Percentiles rank a stretch among this genome's conserved stretches.
phyloP scores from a whole-genome alignment of 2,113 vertebrate species.

The Lagopus muta region DNA sequence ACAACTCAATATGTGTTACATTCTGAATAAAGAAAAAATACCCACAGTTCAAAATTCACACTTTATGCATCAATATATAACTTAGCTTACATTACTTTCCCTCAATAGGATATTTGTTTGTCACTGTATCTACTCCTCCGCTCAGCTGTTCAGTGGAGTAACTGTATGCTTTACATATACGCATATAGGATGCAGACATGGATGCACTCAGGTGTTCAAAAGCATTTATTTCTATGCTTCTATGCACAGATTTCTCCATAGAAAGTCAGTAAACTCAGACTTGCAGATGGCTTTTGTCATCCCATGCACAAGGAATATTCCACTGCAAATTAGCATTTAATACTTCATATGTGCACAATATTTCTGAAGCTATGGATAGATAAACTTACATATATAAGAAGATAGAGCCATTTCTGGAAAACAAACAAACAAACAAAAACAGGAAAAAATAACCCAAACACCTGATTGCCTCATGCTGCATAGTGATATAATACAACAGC shows the following conservation, averaged over 20 bases:
- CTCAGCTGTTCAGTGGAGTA: neutral
- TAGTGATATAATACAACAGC: neutral
- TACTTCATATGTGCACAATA: neutral
- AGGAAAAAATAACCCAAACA: neutral
- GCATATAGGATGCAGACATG: neutral
- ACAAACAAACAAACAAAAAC: no score
- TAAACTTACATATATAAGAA: neutral
- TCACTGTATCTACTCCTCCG: neutral
- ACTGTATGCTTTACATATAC: neutral
- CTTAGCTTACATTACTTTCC: neutral
- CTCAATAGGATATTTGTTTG: neutral
- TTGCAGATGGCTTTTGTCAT: neutral
- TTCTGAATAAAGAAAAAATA: neutral
- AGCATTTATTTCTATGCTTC: neutral
- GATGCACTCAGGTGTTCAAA: neutral
- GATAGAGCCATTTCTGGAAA: neutral
- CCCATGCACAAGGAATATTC: neutral
- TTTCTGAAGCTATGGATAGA: neutral
- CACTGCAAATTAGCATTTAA: neutral
- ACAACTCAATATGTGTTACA: neutral
- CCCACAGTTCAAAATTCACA: neutral
- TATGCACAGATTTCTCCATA: neutral
- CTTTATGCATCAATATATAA: neutral
- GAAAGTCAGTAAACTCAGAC: neutral
- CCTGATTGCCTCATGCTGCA: neutral